A percentile compares a stretch with the other conserved stretches of the same genome.
Evolutionary conservation across 2,113 vertebrate species (phyloP).

Genomic region (Triplophysa dalaica): DNA sequence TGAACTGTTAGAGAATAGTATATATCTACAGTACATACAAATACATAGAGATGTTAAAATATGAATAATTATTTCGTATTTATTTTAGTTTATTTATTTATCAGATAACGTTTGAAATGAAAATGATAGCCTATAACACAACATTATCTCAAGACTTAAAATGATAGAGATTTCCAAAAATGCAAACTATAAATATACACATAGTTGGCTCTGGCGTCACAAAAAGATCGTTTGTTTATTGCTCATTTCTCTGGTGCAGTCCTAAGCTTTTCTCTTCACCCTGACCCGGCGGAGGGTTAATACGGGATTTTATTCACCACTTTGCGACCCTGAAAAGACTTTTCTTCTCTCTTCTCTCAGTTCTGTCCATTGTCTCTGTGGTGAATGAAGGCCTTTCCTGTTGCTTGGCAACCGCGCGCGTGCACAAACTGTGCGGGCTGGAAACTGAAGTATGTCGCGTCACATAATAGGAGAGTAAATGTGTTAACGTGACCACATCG

Average conservation of each 20-base stretch:
- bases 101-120: too few relatives aligned
- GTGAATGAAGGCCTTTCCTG: slow-evolving; percentile 29
- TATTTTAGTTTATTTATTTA: too few relatives aligned
- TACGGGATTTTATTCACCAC: slow-evolving; percentile 20
- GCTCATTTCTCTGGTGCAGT: too few relatives aligned
- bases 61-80: too few relatives aligned
- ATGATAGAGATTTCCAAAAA: not conserved
- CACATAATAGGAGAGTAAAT: not conserved
- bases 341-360: not conserved
- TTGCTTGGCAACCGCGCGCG: slow-evolving; percentile 28
- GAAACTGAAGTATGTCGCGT: slow-evolving; percentile 2
- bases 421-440: not conserved
- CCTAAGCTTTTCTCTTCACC: not conserved
- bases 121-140: too few relatives aligned
- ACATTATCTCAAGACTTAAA: not conserved
- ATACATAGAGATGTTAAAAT: too few relatives aligned
- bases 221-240: too few relatives aligned
- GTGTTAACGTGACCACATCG: slow-evolving; percentile 4
- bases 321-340: slow-evolving; percentile 18
- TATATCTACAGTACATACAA: too few relatives aligned
- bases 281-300: not conserved
- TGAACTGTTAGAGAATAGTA: too few relatives aligned
- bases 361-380: slow-evolving; percentile 30
- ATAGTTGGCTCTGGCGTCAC: too few relatives aligned
- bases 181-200: too few relatives aligned